Evolutionary conservation across 2,797 vertebrate genomes (phyloP), one percentile per base, ranked within the genome.

Genomic region (Coracias cyanogaster): DNA sequence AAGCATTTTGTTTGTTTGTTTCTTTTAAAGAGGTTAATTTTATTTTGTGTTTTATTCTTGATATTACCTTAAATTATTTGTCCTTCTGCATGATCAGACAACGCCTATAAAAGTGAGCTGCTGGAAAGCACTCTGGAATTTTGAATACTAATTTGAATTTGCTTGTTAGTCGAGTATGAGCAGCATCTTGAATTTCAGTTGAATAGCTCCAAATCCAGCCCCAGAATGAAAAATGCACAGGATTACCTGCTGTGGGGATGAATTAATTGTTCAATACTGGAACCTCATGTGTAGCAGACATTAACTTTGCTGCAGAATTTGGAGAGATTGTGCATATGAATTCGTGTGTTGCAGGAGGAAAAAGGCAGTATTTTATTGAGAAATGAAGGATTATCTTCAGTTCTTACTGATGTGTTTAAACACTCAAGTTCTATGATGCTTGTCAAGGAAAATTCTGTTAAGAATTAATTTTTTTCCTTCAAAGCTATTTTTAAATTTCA

Each of bases 321-420:
- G 18, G 41, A 45, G n/a, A 74, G 33, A n/a, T 10, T 46, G 15
- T 86, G 8, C 21, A 20, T 64, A 41, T 46, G n/a, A 81, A 64
- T 25, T 70, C 7, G 58, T 37, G 15, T 58, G 29, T 41, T 89
- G 15, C 25, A 69, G 25, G 20, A 86, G 60, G 16, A 28, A 70
- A 66, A 64, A 37, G 14, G 46, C 6, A 35, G 3, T 55, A 22
- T 1, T 24, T 74, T 45, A 1, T 20, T 31, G 1, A 2, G 29
- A 41, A 14, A 46, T 9, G 24, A 77, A 6, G 4, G 7, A 7
- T 80, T 61, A 37, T 20, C 21, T 82, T 80, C 24, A 48, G 10
- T 71, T 83, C 18, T 79, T 64, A 9, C 1, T 78, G 22, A 35
- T 54, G 6, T 49, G 11, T 51, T 61, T 65, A 62, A 67, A 37